Conservation (phyloP, 2,113 vertebrate species). For the Sminthopsis crassicaudata region DNA sequence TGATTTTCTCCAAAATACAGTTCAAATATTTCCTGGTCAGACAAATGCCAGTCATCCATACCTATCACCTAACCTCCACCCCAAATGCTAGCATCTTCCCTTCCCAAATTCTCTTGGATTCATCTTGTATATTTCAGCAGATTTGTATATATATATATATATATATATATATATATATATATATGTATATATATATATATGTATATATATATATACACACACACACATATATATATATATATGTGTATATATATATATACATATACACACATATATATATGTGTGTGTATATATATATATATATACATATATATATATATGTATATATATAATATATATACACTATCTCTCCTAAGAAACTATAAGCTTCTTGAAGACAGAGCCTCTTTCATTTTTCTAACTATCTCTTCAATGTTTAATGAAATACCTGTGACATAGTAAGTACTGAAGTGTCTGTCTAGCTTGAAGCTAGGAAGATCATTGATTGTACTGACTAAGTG, state of each 20-base stretch:
- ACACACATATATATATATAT: no score
- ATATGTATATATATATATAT: no score
- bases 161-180: no score
- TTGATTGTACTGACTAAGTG: neutral
- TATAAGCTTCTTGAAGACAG: neutral
- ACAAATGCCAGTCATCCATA: neutral
- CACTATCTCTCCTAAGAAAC: neutral
- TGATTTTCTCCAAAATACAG: neutral
- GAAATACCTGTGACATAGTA: neutral
- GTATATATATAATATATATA: no score
- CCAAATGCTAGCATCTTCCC: neutral
- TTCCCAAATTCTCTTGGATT: neutral
- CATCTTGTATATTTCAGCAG: neutral
- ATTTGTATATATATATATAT: neutral
- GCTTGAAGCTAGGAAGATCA: neutral
- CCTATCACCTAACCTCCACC: neutral
- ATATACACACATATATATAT: no score
- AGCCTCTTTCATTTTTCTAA: neutral
- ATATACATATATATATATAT: no score
- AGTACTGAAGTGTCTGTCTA: neutral
- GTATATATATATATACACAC: no score
- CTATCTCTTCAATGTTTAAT: neutral
- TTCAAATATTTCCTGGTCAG: neutral
- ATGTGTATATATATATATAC: no score
- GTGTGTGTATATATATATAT: no score